Evolutionary conservation across 2,797 vertebrate species (phyloP).

Genomic region (Anguilla megastoma): DNA sequence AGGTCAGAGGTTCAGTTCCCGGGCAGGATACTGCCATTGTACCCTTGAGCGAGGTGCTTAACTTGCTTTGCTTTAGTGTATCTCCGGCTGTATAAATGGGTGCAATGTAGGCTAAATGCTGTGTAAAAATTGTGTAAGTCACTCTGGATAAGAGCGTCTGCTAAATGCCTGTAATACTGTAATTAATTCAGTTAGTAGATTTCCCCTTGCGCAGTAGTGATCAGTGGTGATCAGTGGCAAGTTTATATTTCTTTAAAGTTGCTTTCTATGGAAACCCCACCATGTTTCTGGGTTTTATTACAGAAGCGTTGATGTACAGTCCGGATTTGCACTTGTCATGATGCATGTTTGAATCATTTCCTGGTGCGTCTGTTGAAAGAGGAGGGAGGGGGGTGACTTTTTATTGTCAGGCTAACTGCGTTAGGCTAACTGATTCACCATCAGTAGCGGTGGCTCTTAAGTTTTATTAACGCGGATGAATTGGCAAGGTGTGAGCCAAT

Average conservation of each 20-base stretch:
- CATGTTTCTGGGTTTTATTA: not conserved
- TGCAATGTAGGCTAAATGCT: too few species aligned
- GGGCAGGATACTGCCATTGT: too few species aligned
- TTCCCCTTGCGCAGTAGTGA: not conserved
- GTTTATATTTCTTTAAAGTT: not conserved
- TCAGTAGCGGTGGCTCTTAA: not conserved
- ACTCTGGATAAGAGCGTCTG: too few species aligned
- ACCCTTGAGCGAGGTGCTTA: too few species aligned
- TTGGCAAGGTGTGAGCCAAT: not conserved
- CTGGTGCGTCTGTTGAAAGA: not conserved
- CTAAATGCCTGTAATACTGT: too few species aligned
- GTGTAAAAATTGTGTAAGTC: too few species aligned
- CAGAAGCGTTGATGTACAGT: not conserved
- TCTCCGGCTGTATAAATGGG: too few species aligned
- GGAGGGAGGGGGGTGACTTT: not conserved
- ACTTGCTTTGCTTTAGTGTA: too few species aligned
- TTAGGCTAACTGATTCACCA: not conserved
- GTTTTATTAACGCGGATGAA: not conserved
- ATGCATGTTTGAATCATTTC: not conserved
- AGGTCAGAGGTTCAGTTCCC: too few species aligned
- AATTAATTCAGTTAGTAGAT: not conserved
- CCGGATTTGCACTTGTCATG: not conserved
- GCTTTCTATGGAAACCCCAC: not conserved
- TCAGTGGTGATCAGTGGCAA: not conserved
- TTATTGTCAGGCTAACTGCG: not conserved